Conservation (phyloP, 2,113 vertebrate species). For the Ondatra zibethicus region DNA sequence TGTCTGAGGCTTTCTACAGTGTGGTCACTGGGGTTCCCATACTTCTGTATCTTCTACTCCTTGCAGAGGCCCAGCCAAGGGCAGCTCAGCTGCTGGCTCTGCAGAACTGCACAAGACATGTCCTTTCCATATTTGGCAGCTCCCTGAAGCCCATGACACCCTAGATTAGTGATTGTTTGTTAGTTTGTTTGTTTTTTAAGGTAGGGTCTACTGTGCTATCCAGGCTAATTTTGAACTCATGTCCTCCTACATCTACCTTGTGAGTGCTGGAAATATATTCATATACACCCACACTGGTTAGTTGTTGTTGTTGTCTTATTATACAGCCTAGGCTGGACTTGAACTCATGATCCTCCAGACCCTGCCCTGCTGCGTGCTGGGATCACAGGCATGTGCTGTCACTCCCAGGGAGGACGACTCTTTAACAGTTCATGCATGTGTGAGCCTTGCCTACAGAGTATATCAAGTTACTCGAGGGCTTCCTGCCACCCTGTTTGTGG, state of each 20-base stretch:
- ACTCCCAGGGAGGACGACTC: too few species aligned
- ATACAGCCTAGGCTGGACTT: neutral
- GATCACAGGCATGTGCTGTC: neutral
- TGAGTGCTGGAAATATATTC: neutral
- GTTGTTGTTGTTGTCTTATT: neutral
- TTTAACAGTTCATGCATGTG: neutral
- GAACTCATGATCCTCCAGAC: neutral
- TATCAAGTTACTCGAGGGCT: fast-evolving
- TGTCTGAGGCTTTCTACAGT: neutral
- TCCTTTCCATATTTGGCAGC: neutral
- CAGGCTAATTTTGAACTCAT: neutral
- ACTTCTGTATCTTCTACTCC: fast-evolving
- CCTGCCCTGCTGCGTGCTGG: neutral
- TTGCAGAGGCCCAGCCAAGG: neutral
- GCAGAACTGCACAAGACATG: fast-evolving
- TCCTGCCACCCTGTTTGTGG: neutral
- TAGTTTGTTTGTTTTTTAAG: neutral
- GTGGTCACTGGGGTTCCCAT: fast-evolving
- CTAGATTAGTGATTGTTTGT: neutral
- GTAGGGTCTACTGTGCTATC: neutral
- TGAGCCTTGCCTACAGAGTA: neutral
- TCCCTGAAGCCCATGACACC: neutral
- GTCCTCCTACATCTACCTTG: neutral
- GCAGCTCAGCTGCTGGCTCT: neutral
- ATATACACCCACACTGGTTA: neutral